phyloP scores from a whole-genome alignment of 1,140 invertebrate species.

The Bursaphelenchus mucronatus region DNA sequence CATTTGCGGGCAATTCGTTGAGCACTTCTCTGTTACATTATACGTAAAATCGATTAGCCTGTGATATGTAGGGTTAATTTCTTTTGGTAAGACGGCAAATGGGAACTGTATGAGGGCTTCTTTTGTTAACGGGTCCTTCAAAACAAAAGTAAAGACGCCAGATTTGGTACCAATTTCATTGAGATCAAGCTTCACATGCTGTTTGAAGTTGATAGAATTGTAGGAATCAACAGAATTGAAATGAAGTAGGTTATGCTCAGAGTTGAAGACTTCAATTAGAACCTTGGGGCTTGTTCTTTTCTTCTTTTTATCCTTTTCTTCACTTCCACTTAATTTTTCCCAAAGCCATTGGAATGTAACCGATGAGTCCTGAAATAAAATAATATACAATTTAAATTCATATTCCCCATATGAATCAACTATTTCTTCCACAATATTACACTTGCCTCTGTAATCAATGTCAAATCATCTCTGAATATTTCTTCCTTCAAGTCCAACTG shows the following conservation, averaged over 20 bases:
- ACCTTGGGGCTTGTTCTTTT: constrained; percentile 1
- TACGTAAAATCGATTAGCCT: not conserved
- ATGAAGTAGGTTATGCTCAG: not conserved
- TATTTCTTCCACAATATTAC: constrained; percentile 2
- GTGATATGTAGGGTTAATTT: constrained; percentile 1
- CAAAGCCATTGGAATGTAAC: not conserved
- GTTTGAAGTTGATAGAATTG: constrained; percentile 26
- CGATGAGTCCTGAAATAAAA: not conserved
- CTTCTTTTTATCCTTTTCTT: not conserved
- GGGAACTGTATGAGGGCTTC: constrained; percentile 1
- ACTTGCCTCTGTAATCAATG: constrained; percentile 26
- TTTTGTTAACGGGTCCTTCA: not conserved
- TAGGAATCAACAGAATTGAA: constrained; percentile 19
- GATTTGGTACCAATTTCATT: not conserved
- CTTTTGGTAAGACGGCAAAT: not conserved
- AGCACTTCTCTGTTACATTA: not conserved
- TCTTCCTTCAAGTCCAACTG: constrained; percentile 50
- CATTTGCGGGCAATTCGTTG: too few relatives aligned
- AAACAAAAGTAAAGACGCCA: not conserved
- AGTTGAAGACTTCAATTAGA: not conserved
- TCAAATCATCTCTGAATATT: constrained; percentile 42
- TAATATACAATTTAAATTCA: not conserved
- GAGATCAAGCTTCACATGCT: constrained; percentile 25
- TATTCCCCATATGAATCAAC: too few relatives aligned
- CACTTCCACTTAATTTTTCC: not conserved